phyloP scores from a whole-genome alignment of 2,113 vertebrate species.

The Murina feae region DNA sequence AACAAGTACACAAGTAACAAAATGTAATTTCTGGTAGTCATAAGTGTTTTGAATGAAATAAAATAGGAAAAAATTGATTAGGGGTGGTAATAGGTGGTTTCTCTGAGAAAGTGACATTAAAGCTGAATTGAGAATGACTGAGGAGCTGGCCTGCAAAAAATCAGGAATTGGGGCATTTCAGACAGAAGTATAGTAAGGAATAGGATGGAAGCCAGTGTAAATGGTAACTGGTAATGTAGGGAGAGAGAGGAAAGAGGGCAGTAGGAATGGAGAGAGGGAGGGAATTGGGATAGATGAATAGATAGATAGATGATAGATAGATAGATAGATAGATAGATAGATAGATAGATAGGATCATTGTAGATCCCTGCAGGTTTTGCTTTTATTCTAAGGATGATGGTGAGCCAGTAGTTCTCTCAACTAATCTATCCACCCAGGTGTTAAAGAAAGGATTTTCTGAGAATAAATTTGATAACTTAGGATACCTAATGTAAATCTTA shows the following conservation, averaged over 20 bases:
- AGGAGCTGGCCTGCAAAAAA: not conserved
- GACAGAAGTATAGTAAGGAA: not conserved
- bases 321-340: not conserved
- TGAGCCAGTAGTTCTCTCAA: not conserved
- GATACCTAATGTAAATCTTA: conserved; percentile 6
- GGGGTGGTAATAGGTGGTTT: not conserved
- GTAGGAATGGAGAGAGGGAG: not conserved
- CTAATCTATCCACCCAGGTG: not conserved
- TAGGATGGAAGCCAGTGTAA: not conserved
- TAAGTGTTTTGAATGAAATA: conserved; percentile 15
- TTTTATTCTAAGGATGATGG: not conserved
- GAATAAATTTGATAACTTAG: not conserved
- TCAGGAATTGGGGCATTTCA: not conserved
- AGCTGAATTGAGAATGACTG: not conserved
- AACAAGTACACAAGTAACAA: not conserved
- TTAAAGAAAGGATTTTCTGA: conserved; percentile 32
- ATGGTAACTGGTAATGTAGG: not conserved
- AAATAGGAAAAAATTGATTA: not conserved
- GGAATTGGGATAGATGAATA: not conserved
- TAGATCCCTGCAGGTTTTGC: not conserved
- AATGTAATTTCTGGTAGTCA: not conserved
- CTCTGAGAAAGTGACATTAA: conserved; percentile 1
- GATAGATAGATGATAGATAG: no score
- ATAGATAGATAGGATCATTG: not conserved
- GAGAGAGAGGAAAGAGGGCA: not conserved